Percentiles rank a stretch among this genome's conserved stretches.
Evolutionary conservation across 2,888 invertebrate species (phyloP).

Genomic region (Metopia argyrocephala): DNA sequence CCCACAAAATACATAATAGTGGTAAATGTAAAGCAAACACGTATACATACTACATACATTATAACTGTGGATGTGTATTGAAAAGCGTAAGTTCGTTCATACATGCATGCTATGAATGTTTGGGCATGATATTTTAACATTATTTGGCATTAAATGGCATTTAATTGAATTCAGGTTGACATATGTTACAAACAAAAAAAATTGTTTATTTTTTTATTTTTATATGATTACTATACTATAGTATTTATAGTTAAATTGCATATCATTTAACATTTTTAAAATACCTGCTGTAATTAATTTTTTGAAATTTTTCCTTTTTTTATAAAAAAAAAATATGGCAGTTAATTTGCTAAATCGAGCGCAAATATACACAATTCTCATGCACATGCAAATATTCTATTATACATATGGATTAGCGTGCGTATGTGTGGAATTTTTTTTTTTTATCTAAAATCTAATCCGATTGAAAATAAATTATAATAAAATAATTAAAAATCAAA

Average conservation of each 20-base stretch:
- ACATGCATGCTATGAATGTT: not conserved
- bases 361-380: slow-evolving; percentile 2
- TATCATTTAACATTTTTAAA: no score
- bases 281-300: not conserved
- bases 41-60: not conserved
- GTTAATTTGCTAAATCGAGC: slow-evolving; percentile 57
- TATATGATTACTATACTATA: slow-evolving; percentile 14
- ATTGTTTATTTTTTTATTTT: slow-evolving; percentile 23
- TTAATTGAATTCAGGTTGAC: slow-evolving; percentile 50
- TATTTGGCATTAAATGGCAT: slow-evolving; percentile 55
- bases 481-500: no score
- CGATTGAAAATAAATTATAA: no score
- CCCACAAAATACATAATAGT: no score
- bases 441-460: not conserved
- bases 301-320: slow-evolving; percentile 22
- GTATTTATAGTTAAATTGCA: slow-evolving; percentile 13
- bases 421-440: not conserved
- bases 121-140: slow-evolving; percentile 44
- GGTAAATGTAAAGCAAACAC: no score
- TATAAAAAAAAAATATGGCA: slow-evolving; percentile 42
- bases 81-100: not conserved
- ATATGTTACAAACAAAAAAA: slow-evolving; percentile 35
- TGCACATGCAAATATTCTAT: slow-evolving; percentile 13
- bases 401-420: not conserved
- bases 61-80: not conserved